A percentile compares a stretch with the other conserved stretches of the same genome.
Evolutionary conservation across 2,797 vertebrate species (phyloP).

Genomic region (Dermochelys coriacea): DNA sequence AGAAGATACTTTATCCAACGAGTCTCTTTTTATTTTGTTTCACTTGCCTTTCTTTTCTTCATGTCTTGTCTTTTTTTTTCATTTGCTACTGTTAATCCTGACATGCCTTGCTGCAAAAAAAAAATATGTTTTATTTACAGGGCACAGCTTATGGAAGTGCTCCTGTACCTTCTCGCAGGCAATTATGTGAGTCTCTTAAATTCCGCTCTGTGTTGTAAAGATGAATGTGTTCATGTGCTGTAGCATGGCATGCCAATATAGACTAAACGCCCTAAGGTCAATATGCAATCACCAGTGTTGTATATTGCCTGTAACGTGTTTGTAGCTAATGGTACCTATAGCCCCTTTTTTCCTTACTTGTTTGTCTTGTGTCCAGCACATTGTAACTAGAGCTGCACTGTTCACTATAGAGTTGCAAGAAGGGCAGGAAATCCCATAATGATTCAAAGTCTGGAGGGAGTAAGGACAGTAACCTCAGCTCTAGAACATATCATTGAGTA

Average conservation of each 20-base stretch:
- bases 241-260: conserved; percentile 84
- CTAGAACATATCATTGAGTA: neutral
- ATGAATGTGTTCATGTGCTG: conserved; percentile 84
- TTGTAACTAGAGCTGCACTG: conserved; percentile 35
- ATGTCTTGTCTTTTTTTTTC: conserved; percentile 57
- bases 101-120: conserved; percentile 80
- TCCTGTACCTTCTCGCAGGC: conserved; percentile 86
- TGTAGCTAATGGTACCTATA: conserved; percentile 72
- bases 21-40: conserved; percentile 27
- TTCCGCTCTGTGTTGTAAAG: conserved; percentile 84
- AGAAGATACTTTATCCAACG: conserved; percentile 27
- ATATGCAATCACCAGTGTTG: conserved; percentile 80
- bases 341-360: conserved; percentile 67
- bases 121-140: conserved; percentile 88
- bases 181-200: conserved; percentile 86
- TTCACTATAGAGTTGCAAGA: conserved; percentile 16
- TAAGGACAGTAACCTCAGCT: neutral
- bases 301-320: conserved; percentile 78
- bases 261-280: conserved; percentile 75
- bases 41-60: conserved; percentile 60
- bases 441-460: conserved; percentile 80
- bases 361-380: conserved; percentile 63
- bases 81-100: conserved; percentile 76
- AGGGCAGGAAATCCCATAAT: conserved; percentile 35
- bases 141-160: conserved; percentile 85